Evolutionary conservation across 2,113 vertebrate genomes (phyloP).

Genomic region (Centropus bengalensis): DNA sequence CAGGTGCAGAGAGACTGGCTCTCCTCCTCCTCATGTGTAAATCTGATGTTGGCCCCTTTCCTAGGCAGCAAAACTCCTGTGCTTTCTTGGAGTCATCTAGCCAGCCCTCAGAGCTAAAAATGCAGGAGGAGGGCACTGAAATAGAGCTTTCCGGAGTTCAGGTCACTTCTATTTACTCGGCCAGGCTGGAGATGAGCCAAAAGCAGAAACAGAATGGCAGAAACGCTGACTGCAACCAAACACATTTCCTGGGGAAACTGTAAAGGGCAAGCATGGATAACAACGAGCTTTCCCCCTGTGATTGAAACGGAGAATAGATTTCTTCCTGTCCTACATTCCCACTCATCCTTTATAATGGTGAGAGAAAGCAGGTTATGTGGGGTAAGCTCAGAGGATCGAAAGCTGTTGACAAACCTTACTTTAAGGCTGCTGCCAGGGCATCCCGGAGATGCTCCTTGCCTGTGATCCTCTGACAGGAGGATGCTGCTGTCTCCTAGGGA

Average conservation of each 20-base stretch:
- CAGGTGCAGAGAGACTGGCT: background rate
- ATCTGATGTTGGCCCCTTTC: background rate
- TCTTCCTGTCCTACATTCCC: background rate
- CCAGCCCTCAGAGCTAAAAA: constrained; percentile 2
- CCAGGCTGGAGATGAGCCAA: constrained; percentile 25
- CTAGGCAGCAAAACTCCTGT: background rate
- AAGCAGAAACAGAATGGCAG: background rate
- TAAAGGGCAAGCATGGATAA: background rate
- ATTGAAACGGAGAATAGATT: background rate
- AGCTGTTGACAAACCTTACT: background rate
- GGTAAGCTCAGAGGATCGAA: background rate
- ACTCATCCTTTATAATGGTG: background rate
- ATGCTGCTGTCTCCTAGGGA: background rate
- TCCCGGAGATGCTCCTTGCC: background rate
- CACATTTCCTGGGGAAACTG: background rate
- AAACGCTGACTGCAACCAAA: background rate
- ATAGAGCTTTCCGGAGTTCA: background rate
- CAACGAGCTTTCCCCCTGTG: background rate
- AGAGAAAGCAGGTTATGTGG: background rate
- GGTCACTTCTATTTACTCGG: constrained; percentile 5
- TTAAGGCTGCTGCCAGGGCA: background rate
- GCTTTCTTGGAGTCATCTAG: background rate
- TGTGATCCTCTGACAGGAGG: accelerated
- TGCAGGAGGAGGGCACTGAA: background rate
- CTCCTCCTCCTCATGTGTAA: background rate